phyloP scores from a whole-genome alignment of 1,140 invertebrate species.

The Ceratina australensis region DNA sequence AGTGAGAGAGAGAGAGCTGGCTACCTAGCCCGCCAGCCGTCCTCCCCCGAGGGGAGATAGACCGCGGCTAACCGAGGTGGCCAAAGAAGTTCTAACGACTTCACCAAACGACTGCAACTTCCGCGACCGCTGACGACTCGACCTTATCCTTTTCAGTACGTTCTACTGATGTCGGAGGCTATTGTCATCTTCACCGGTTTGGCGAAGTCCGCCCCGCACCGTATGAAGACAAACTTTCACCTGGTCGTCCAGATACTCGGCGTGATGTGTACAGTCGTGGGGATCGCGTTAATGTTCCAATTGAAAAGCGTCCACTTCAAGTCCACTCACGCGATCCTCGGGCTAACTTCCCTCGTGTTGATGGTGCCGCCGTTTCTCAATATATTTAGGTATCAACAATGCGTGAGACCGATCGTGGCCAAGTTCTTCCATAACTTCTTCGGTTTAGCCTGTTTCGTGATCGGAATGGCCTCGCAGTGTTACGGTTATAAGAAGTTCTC shows the following conservation, averaged over 20 bases:
- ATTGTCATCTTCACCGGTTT: constrained; percentile 61
- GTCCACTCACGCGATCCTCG: constrained; percentile 62
- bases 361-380: constrained; percentile 47
- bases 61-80: constrained; percentile 18
- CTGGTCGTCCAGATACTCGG: constrained; percentile 70
- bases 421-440: constrained; percentile 72
- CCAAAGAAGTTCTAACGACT: constrained; percentile 56
- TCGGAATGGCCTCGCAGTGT: constrained; percentile 68
- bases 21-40: background rate
- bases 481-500: constrained; percentile 38
- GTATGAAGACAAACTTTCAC: constrained; percentile 66
- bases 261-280: constrained; percentile 59
- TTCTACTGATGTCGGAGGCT: constrained; percentile 72
- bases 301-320: constrained; percentile 55
- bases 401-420: constrained; percentile 61
- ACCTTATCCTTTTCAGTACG: constrained; percentile 67
- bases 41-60: background rate
- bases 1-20: background rate
- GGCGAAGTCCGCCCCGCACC: constrained; percentile 58
- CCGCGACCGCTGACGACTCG: constrained; percentile 24
- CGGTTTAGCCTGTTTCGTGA: constrained; percentile 65
- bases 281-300: constrained; percentile 59
- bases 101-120: constrained; percentile 32
- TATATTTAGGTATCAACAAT: constrained; percentile 59
- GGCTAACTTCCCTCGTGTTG: constrained; percentile 62